These are phyloP conservation scores for Stenodema calcarata DNA, from an alignment of 2,888 invertebrate genomes.

Conservation along the genomic window DNA sequence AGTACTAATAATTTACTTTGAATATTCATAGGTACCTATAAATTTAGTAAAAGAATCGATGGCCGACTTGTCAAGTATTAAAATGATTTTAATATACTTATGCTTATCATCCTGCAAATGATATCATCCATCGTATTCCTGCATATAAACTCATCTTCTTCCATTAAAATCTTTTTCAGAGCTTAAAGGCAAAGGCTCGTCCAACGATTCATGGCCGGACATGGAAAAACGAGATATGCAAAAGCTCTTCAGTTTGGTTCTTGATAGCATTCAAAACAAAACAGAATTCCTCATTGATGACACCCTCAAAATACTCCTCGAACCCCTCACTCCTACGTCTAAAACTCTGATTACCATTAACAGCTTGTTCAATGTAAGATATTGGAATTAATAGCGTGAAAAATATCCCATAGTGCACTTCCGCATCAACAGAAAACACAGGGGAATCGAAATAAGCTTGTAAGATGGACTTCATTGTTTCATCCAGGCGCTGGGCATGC, in stretches of 20 bases:
- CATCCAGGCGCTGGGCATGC: slow-evolving; percentile 32
- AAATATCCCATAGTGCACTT: not conserved
- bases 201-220: slow-evolving; percentile 1
- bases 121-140: no score
- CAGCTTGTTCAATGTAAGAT: slow-evolving; percentile 37
- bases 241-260: slow-evolving; percentile 9
- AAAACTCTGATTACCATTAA: slow-evolving; percentile 25
- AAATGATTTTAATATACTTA: no score
- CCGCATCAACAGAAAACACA: no score
- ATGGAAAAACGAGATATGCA: not conserved
- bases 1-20: no score
- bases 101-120: no score
- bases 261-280: slow-evolving; percentile 36
- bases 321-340: not conserved
- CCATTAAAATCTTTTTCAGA: not conserved
- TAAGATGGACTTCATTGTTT: not conserved
- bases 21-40: no score
- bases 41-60: no score
- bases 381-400: not conserved
- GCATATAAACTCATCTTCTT: no score
- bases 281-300: slow-evolving; percentile 44
- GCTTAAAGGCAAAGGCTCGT: not conserved
- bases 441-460: no score
- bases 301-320: slow-evolving; percentile 30
- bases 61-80: no score